Base-by-base conservation (phyloP, 2,797 vertebrate species). In the Diceros bicornis region DNA sequence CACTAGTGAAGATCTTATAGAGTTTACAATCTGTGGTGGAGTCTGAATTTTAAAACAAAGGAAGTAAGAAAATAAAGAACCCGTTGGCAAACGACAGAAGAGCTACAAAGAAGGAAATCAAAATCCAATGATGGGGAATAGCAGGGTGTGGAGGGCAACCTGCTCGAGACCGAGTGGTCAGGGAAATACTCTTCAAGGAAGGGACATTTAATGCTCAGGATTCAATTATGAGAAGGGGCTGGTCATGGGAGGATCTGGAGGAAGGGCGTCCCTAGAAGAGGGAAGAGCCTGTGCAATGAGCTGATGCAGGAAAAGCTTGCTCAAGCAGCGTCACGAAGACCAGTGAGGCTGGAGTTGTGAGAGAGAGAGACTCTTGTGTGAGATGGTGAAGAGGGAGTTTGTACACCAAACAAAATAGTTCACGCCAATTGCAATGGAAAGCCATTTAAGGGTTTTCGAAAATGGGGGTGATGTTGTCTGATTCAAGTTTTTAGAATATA, bases 11-110 rank as follows among this genome's bases (percentile, higher is more conserved):
- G 52, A 85, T 55, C 27, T 69, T 37, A 25, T 0, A 59, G 47
- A 37, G 14, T 86, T 78, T 88, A 47, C 2, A 57, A 27, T 20
- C 27, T 23, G 68, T 32, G 21, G 41, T 50, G 57, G 68, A 71
- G 18, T 68, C 34, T 57, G 50, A 47, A 41, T 90, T 50, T 81
- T 69, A 85, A 89, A 75, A 44, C 17, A n/a, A 41, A 95, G 78
- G 32, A 74, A 78, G 32, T 25, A 89, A 92, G 13, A 37, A 68
- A 75, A n/a, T 20, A 69, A 75, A 27, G 5, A 69, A 41, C 27
- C 7, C 59, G 44, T 4, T 32, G 20, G 16, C 37, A 47, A 75
- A 27, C 61, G 20, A 25, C 13, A 1, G 25, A 88, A 34, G 50
- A 89, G 9, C 37, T 64, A n/a, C 18, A 16, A 7, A 34, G 37